These are phyloP conservation scores for Acrobasis suavella DNA, from an alignment of 2,888 invertebrate genomes.

Conservation along the genomic window DNA sequence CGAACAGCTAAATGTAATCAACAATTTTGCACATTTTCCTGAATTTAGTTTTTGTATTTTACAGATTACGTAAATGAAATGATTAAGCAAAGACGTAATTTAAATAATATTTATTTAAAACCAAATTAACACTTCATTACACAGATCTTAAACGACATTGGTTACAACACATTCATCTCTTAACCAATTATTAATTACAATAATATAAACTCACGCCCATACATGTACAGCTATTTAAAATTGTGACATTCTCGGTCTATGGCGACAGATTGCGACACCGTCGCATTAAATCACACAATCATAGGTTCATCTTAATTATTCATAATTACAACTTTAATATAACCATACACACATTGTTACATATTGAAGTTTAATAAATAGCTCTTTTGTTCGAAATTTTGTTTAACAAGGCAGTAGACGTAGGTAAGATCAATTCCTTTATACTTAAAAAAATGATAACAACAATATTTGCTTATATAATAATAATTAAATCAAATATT, in stretches of 20 bases:
- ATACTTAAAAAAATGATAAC: not conserved
- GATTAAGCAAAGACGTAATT: constrained; percentile 34
- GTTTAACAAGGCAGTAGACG: not conserved
- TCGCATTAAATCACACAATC: constrained; percentile 20
- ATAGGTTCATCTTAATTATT: constrained; percentile 42
- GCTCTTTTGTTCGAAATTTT: not conserved
- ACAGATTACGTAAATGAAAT: no score
- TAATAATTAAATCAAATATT: not conserved
- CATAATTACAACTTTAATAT: constrained; percentile 31
- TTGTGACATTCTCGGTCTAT: constrained; percentile 11
- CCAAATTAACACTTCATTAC: constrained; percentile 74
- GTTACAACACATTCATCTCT: constrained; percentile 67
- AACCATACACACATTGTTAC: constrained; percentile 16
- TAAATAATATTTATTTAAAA: constrained; percentile 71
- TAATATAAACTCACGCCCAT: constrained; percentile 37
- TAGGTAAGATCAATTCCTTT: not conserved
- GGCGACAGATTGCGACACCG: not conserved
- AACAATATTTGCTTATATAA: not conserved
- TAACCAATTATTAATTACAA: constrained; percentile 37
- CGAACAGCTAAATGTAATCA: no score
- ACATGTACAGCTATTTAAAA: constrained; percentile 31
- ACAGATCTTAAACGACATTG: constrained; percentile 61
- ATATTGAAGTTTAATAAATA: constrained; percentile 9
- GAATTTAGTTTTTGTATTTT: no score
- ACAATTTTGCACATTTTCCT: no score